Base-by-base conservation (phyloP, 2,888 invertebrate species). In the Periphyllus acericola region DNA sequence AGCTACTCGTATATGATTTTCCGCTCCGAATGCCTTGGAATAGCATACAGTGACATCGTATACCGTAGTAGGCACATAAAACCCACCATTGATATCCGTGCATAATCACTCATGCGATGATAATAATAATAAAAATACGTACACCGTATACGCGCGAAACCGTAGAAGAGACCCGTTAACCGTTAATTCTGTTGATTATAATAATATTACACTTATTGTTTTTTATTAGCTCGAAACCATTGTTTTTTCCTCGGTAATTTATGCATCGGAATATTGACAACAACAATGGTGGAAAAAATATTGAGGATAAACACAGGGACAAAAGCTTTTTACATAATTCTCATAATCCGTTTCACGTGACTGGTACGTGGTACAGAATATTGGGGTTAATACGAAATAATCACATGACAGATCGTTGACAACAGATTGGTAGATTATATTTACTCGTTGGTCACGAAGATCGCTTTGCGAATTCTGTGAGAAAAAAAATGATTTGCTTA, bases 181-280 rank as follows among this genome's bases (percentile, higher is more conserved):
- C 11, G 80, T 82, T 85, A 85, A 85, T 85, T 76, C 66, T 11
- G 66, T 40, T 85, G 76, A 85, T 85, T 68, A 85, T 75, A 66
- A 76, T 85, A 85, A 29, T 34, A 75, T 40, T 34, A 72, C 52
- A 83, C n/a, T 32, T 83, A 9, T 74, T 83, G 2, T 72, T 72
- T 74, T 82, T 60, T 36, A 19, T 17, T 0, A 0, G 4, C 32
- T 74, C 36, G n/a, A 46, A 75, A 60, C 60, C 60, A 60, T 75
- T 60, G 83, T 60, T 60, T 60, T 75, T 60, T 66, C 55, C 25
- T 34, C 5, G 40, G 68, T 81, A 68, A 79, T 79, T 46, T 29
- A 29, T 21, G 8, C 40, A 40, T 36, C 46, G n/a, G 46, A 36
- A 46, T 40, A 46, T 40, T 29, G 25, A 52, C 29, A n/a, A 82